Evolutionary conservation across 2,888 invertebrate genomes (phyloP).

Genomic region (Cybosia mesomella): DNA sequence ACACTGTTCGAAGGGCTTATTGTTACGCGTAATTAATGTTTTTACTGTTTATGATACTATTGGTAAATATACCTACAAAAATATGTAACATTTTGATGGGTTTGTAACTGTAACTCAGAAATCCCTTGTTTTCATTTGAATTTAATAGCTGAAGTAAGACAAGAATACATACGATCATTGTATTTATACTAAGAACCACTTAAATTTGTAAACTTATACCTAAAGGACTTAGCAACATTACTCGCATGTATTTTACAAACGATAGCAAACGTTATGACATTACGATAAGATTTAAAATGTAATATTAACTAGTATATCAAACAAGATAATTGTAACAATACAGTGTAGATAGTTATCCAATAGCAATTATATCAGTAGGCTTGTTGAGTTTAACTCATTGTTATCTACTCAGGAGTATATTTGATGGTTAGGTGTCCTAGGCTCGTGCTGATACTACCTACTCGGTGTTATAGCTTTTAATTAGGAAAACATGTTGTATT

Average conservation of each 20-base stretch:
- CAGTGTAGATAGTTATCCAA: background rate
- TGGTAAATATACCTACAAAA: background rate
- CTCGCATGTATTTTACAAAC: background rate
- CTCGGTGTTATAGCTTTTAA: too few species aligned
- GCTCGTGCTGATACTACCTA: background rate
- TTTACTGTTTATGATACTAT: background rate
- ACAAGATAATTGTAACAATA: conserved; percentile 33
- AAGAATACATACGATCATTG: conserved; percentile 15
- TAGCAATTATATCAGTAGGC: background rate
- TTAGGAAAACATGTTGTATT: too few species aligned
- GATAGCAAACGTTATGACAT: conserved; percentile 10
- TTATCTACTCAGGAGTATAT: background rate
- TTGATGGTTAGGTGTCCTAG: background rate
- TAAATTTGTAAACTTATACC: conserved; percentile 13
- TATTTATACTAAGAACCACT: conserved; percentile 38
- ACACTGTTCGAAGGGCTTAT: background rate
- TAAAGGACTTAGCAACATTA: conserved; percentile 15
- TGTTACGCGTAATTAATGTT: background rate
- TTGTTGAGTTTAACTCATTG: background rate
- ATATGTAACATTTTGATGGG: background rate
- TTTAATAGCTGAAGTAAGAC: conserved; percentile 22
- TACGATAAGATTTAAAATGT: background rate
- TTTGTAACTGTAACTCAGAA: background rate
- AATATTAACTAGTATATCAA: background rate
- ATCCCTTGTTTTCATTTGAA: background rate